Percentiles rank a stretch among this genome's conserved stretches.
These are phyloP conservation scores for Embidobia sp. DNA, from an alignment of 2,888 invertebrate species.

Conservation along the genomic window DNA sequence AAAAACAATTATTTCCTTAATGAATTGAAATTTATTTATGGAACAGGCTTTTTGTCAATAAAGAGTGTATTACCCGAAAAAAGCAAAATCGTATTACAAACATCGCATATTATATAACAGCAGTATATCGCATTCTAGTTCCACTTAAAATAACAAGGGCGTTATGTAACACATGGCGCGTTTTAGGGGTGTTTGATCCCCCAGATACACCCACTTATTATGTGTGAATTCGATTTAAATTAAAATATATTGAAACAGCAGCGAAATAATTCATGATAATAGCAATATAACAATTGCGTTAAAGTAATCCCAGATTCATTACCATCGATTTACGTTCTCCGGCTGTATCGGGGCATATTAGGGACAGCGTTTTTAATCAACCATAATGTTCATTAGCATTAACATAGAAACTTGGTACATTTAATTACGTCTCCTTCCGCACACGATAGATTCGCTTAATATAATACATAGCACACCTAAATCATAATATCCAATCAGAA, in stretches of 20 bases:
- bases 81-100: conserved; percentile 2
- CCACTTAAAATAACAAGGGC: conserved; percentile 52
- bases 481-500: neutral
- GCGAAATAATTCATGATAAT: conserved; percentile 60
- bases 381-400: conserved; percentile 29
- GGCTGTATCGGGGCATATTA: conserved; percentile 12
- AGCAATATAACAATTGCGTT: conserved; percentile 54
- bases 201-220: conserved; percentile 58
- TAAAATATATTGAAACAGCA: conserved; percentile 56
- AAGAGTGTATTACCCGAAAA: too few species aligned
- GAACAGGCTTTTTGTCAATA: too few species aligned
- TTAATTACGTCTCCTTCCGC: conserved; percentile 19
- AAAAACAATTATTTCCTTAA: too few species aligned
- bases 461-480: neutral
- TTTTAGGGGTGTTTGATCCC: conserved; percentile 54
- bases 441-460: neutral
- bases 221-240: conserved; percentile 57
- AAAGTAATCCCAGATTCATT: conserved; percentile 56
- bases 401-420: conserved; percentile 2
- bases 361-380: conserved; percentile 39
- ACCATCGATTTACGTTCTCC: conserved; percentile 44
- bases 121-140: conserved; percentile 20
- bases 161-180: conserved; percentile 59
- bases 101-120: conserved; percentile 28
- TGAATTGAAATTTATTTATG: too few species aligned